phyloP scores from a whole-genome alignment of 2,888 invertebrate species.

The Aspidapion aeneum region DNA sequence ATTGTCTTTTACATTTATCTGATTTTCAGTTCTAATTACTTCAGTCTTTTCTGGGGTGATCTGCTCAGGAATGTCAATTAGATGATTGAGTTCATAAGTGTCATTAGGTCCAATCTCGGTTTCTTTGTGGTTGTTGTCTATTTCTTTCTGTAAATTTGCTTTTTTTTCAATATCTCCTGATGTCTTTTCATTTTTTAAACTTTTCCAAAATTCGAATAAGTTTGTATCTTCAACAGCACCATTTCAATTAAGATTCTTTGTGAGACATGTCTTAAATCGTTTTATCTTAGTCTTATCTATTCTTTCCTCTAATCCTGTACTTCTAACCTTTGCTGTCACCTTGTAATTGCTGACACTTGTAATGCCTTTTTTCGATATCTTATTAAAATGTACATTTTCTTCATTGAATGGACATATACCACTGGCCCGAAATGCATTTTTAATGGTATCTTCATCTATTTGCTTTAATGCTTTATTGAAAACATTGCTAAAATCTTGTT shows the following conservation, averaged over 20 bases:
- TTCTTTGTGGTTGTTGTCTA: not conserved
- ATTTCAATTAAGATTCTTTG: not conserved
- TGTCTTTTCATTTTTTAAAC: not conserved
- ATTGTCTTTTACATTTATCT: not conserved
- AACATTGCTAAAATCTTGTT: constrained; percentile 7
- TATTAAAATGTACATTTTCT: constrained; percentile 3
- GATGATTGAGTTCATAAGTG: not conserved
- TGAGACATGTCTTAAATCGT: not conserved
- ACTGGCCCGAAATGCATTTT: constrained; percentile 2
- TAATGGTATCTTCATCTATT: not conserved
- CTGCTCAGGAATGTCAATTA: not conserved
- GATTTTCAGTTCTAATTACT: not conserved
- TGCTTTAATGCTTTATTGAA: constrained; percentile 1
- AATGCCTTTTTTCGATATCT: not conserved
- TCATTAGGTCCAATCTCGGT: not conserved
- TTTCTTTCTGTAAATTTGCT: not conserved
- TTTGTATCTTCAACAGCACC: not conserved
- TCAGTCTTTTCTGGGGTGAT: not conserved
- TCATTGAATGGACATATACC: constrained; percentile 6
- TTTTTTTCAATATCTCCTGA: not conserved
- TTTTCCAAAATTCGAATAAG: not conserved
- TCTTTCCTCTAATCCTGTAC: not conserved
- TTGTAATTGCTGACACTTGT: not conserved
- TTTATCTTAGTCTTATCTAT: not conserved
- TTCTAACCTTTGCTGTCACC: not conserved